These are phyloP conservation scores for Stramonita haemastoma DNA, from an alignment of 2,888 invertebrate species.

Conservation along the genomic window DNA sequence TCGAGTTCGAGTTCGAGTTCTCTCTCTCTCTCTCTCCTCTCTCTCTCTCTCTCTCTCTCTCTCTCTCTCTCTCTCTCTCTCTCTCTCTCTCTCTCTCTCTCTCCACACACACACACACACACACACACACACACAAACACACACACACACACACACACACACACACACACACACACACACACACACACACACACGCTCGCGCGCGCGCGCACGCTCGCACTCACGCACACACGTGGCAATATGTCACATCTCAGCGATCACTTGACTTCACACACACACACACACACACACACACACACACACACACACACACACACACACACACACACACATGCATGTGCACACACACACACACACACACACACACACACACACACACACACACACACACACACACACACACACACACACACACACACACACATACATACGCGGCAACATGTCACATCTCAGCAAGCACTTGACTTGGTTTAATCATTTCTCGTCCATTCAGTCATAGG, in stretches of 20 bases:
- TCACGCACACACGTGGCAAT: neutral
- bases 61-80: too few relatives aligned
- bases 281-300: neutral
- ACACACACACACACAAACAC: too few relatives aligned
- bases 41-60: too few relatives aligned
- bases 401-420: constrained; percentile 6
- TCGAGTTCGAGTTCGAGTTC: too few relatives aligned
- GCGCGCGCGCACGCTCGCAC: neutral
- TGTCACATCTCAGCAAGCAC: neutral
- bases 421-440: neutral
- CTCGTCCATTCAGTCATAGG: too few relatives aligned
- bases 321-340: neutral
- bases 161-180: too few relatives aligned
- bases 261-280: neutral
- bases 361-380: constrained; percentile 11
- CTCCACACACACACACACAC: too few relatives aligned
- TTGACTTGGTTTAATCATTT: too few relatives aligned
- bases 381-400: constrained; percentile 17
- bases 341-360: constrained; percentile 8
- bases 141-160: too few relatives aligned
- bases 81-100: too few relatives aligned
- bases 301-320: neutral
- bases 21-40: too few relatives aligned
- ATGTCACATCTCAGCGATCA: neutral
- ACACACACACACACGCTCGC: too few relatives aligned